Evolutionary conservation across 2,797 vertebrate species (phyloP), one percentile per base, ranked within the genome.

Genomic region (Lutjanus argentimaculatus): DNA sequence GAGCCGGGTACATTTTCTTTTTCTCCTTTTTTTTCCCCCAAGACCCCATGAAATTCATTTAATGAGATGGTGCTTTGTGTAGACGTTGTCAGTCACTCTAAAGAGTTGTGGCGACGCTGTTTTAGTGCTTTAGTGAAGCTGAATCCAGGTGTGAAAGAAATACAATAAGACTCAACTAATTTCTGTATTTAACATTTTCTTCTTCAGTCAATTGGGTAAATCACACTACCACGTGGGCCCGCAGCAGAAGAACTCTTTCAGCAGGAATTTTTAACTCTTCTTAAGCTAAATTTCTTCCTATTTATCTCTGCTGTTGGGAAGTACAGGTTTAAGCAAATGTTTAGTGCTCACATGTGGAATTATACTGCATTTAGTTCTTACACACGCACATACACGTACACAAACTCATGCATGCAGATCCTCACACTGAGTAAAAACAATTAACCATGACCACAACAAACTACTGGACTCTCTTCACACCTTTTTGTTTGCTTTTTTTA

Each of bases 381-480:
- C 17, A 77, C 51, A 79, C 79, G 68, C 59, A 43, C 76, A 71
- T 48, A 79, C 75, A 62, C 2, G 30, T 7, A 42, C 59, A 77
- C 82, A 84, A 77, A 80, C 51, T 36, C 81, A 72, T 51, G 70
- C 88, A 89, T 65, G 76, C 85, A 85, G 62, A 84, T 69, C 72
- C 83, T 82, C 84, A 84, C 90, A 91, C 91, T 95, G 93, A 93
- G 93, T 93, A 89, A 91, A 89, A 89, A 91, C 86, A 91, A 74
- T 71, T 61, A 72, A 90, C 83, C 92, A 88, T 69, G 87, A 92
- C 85, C 85, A 92, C 90, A 85, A 81, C 67, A 82, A 94, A 96
- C 95, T 96, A 96, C 96, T 96, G 95, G 95, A 95, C 93, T 93
- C 82, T 79, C 86, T 88, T 89, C 86, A 92, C 84, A 85, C 79